Conservation (phyloP, 2,113 vertebrate genomes). For the Marmota monax region DNA sequence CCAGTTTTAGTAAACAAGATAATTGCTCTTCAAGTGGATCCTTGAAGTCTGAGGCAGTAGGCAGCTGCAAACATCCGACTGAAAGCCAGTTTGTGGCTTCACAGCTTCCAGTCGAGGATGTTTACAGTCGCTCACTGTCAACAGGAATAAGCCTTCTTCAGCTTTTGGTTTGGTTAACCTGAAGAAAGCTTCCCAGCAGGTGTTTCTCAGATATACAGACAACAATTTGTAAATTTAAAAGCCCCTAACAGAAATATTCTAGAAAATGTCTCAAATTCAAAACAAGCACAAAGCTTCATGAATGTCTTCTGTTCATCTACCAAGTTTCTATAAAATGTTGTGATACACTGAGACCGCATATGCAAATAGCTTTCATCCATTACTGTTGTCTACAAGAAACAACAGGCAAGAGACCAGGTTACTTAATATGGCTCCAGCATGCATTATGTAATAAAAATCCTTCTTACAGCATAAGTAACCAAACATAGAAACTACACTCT, state of each 20-base stretch:
- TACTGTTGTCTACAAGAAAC: slow-evolving; percentile 30
- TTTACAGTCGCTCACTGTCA: slow-evolving; percentile 98
- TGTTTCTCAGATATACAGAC: slow-evolving; percentile 66
- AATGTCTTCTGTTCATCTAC: slow-evolving; percentile 8
- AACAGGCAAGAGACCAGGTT: neutral
- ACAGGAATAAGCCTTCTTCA: slow-evolving; percentile 82
- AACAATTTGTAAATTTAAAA: slow-evolving; percentile 16
- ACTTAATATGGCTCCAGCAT: slow-evolving; percentile 1
- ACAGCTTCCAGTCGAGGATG: slow-evolving; percentile 99
- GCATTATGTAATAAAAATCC: slow-evolving; percentile 45
- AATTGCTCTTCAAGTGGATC: slow-evolving; percentile 77
- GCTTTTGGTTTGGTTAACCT: slow-evolving; percentile 80
- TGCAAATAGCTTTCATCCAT: neutral
- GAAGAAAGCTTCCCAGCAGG: slow-evolving; percentile 71
- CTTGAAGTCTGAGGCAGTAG: slow-evolving; percentile 93
- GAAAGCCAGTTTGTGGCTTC: slow-evolving; percentile 94
- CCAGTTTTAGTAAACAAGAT: slow-evolving; percentile 68
- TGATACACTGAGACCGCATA: neutral
- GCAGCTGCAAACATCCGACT: slow-evolving; percentile 99
- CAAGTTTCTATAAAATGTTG: neutral
- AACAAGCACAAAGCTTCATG: slow-evolving; percentile 12
- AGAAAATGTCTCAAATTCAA: slow-evolving; percentile 52
- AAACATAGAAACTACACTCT: slow-evolving; percentile 18
- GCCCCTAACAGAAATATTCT: slow-evolving; percentile 14
- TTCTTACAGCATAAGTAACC: slow-evolving; percentile 43